phyloP scores from a whole-genome alignment of 2,888 invertebrate genomes.

The Epicampocera succincta region DNA sequence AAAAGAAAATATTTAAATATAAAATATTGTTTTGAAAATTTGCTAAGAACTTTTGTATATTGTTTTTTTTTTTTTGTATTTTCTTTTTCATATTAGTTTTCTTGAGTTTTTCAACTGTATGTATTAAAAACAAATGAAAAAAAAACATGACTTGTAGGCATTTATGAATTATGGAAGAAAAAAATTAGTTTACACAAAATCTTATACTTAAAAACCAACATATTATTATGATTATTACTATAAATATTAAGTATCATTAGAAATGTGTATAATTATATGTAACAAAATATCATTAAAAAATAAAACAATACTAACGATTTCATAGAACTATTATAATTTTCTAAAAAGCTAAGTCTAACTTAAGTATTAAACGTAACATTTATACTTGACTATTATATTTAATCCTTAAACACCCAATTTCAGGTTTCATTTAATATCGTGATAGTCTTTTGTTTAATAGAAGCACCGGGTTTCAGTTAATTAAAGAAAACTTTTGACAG shows the following conservation, averaged over 20 bases:
- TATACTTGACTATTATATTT: conserved; percentile 13
- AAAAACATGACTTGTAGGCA: conserved; percentile 70
- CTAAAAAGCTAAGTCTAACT: conserved; percentile 13
- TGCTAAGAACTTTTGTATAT: background rate
- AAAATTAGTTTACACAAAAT: conserved; percentile 69
- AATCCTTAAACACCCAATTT: conserved; percentile 53
- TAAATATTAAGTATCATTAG: conserved; percentile 62
- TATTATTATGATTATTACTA: conserved; percentile 59
- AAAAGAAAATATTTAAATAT: conserved; percentile 41
- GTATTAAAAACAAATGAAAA: conserved; percentile 68
- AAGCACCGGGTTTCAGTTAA: conserved; percentile 73
- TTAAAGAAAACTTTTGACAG: conserved; percentile 71
- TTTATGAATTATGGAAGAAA: conserved; percentile 75
- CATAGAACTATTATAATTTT: conserved; percentile 33
- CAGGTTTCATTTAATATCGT: conserved; percentile 62
- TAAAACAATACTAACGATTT: conserved; percentile 59
- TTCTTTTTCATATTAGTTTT: background rate
- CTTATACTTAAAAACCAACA: conserved; percentile 53
- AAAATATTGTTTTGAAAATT: conserved; percentile 24
- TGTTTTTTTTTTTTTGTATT: too few relatives aligned
- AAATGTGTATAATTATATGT: conserved; percentile 68
- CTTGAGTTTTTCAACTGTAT: conserved; percentile 64
- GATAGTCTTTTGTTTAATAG: conserved; percentile 20
- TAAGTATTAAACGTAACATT: conserved; percentile 44
- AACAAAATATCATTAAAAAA: conserved; percentile 75